Evolutionary conservation across 2,888 invertebrate genomes (phyloP), one percentile per base, ranked within the genome.

Genomic region (Caenorhabditis sulstoni): DNA sequence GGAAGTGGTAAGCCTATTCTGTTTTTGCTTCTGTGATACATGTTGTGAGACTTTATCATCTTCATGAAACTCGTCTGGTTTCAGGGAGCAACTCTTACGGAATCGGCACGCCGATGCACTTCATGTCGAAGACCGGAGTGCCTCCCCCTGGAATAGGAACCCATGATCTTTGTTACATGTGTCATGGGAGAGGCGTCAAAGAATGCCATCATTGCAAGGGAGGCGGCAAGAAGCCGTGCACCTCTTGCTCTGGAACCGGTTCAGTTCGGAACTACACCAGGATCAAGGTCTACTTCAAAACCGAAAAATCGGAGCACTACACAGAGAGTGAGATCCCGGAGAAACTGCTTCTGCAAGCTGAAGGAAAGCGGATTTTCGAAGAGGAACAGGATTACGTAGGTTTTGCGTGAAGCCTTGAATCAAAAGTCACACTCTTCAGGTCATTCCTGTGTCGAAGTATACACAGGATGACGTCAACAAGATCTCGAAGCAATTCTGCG

Each of bases 161-260:
- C 7, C 87, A 87, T 79, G 90, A 90, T 65, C 77, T 90, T 18
- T 90, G 90, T 81, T 85, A 87, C 65, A 88, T 89, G 83, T 90
- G 90, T 74, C 88, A 90, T 61, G 87, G 87, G 16, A 35, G 86
- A 9, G 89, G 89, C 23, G 86, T 89, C 39, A 83, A 85, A 23
- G 87, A 90, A 78, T 90, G 90, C 52, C 81, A 83, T 66, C 87
- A 90, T 45, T 90, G 90, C 78, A 88, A 88, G 70, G 90, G 90
- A 29, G 85, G 87, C n/a, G 90, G 90, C 35, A 90, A 90, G 80
- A 90, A 90, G 22, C 82, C 82, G 50, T 84, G 84, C 49, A 82
- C 85, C 3, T 81, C 86, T 8, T 90, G 90, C 53, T 84, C 85
- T 47, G 90, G 90, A 59, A 84, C 85, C n/a, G 90, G 90, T 18